Base-by-base conservation (phyloP, 1,140 invertebrate species). In the Aphidius gifuensis region DNA sequence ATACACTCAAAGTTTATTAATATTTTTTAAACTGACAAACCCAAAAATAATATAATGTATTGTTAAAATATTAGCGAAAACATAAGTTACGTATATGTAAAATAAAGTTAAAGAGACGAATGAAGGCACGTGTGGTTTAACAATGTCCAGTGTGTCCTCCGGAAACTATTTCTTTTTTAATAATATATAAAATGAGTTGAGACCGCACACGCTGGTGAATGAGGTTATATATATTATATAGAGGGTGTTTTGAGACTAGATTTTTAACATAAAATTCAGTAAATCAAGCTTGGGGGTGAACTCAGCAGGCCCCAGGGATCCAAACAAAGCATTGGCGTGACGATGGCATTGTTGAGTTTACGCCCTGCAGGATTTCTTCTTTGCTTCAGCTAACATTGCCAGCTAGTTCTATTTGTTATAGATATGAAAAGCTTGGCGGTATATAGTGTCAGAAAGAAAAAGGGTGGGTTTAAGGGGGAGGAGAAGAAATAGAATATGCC, bases 331-430 rank as follows among this genome's bases (percentile, higher is more conserved):
- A 65, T 42, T 66, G 71, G 67, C 75, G 74, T 77, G 74, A 78
- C 74, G 75, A 75, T 73, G 74, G 74, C 69, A 74, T 76, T 76
- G 76, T 79, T 71, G 73, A 74, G 74, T 79, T 79, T 75, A 78
- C 77, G 73, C 75, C 76, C 74, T 68, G 68, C 74, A 66, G 74
- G 71, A 68, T 70, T 58, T 53, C 58, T 60, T 47, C 44, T 58
- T 16, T 51, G 42, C 58, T 54, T 58, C 40, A 42, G 42, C 62
- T 61, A 32, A 53, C 63, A 50, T 64, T 44, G 42, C 40, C 38
- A 55, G 53, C 9, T 42, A 62, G 67, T 69, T 69, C 69, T 61
- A 68, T 70, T 74, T 69, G 73, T 77, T 75, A 75, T 72, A 67
- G 69, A 69, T 67, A 54, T 42, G 43, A 55, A 38, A 55, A 32